phyloP scores from a whole-genome alignment of 2,888 invertebrate species.

The Aelia acuminata region DNA sequence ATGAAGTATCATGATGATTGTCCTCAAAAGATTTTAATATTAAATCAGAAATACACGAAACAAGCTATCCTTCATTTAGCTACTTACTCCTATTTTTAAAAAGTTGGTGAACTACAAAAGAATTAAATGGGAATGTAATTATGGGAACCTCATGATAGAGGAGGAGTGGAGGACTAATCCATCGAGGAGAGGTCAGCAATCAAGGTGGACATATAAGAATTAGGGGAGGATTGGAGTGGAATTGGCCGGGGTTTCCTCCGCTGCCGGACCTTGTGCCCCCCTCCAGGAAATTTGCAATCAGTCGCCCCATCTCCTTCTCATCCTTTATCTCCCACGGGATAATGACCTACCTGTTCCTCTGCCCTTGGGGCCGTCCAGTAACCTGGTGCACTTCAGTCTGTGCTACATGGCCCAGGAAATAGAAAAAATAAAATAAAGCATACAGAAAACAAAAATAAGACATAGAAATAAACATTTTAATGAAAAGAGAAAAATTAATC shows the following conservation, averaged over 20 bases:
- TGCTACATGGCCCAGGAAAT: no score
- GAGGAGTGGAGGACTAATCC: background rate
- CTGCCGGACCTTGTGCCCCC: background rate
- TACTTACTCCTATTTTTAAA: no score
- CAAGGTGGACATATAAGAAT: slow-evolving; percentile 25
- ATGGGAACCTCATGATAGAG: background rate
- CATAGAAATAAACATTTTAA: no score
- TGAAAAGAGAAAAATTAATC: no score
- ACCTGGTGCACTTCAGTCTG: no score
- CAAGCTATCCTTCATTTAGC: no score
- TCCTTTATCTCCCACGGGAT: slow-evolving; percentile 3
- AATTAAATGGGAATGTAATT: background rate
- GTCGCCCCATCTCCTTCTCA: slow-evolving; percentile 19
- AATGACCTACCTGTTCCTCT: slow-evolving; percentile 9
- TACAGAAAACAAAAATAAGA: no score
- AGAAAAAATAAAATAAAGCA: no score
- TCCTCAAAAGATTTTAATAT: no score
- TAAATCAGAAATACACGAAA: no score
- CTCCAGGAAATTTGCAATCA: slow-evolving; percentile 31
- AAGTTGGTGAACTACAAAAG: background rate
- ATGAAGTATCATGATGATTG: no score
- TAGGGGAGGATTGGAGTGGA: background rate
- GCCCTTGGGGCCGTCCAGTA: background rate
- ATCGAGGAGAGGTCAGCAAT: background rate
- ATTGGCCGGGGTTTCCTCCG: background rate